Evolutionary conservation across 2,888 invertebrate genomes (phyloP).

Genomic region (Drosophila anomelani): DNA sequence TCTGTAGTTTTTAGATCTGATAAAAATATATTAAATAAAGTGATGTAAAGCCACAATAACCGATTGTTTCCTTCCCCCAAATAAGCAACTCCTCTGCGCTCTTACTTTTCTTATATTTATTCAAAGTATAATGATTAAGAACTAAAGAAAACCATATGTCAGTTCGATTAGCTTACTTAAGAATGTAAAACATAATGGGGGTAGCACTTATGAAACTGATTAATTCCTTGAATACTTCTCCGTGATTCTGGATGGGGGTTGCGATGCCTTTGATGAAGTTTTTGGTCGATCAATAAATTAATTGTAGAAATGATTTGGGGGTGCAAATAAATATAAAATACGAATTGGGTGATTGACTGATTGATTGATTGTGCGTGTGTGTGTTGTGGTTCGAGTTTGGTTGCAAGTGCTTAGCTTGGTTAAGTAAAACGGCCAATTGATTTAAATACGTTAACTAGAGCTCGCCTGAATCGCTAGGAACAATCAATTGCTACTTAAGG

Average conservation of each 20-base stretch:
- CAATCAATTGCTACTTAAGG: conserved; percentile 72
- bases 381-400: conserved; percentile 3
- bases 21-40: conserved; percentile 8
- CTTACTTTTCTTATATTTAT: conserved; percentile 52
- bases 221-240: conserved; percentile 61
- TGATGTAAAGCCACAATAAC: conserved; percentile 4
- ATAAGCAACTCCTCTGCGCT: not conserved
- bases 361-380: conserved; percentile 3
- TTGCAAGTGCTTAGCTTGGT: conserved; percentile 9
- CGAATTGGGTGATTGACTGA: conserved; percentile 36
- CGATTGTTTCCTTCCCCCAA: conserved; percentile 14
- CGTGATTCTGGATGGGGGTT: conserved; percentile 28
- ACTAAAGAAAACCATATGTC: conserved; percentile 64
- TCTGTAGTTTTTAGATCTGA: conserved; percentile 38
- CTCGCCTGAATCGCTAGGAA: conserved; percentile 75
- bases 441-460: conserved; percentile 64
- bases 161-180: conserved; percentile 73
- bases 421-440: conserved; percentile 75
- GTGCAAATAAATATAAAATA: conserved; percentile 51
- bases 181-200: conserved; percentile 27
- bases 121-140: conserved; percentile 49
- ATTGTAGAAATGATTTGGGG: conserved; percentile 52
- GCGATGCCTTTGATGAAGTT: conserved; percentile 51
- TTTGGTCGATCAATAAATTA: conserved; percentile 52
- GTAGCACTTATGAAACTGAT: conserved; percentile 52